Evolutionary conservation across 2,113 vertebrate species (phyloP), one percentile per base, ranked within the genome.

Genomic region (Panurus biarmicus): DNA sequence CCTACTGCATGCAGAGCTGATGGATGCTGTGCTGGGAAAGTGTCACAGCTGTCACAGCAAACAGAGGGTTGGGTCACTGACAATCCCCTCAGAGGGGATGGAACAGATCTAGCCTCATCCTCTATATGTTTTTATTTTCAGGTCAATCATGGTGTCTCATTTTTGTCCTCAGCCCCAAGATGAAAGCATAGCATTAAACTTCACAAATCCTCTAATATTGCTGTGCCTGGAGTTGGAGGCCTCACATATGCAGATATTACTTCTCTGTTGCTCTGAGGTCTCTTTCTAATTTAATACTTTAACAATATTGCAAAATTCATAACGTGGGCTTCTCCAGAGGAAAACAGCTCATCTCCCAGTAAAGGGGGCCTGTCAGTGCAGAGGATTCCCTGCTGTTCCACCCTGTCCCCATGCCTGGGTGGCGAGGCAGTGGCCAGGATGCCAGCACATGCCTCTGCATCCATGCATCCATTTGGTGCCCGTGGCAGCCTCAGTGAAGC

Each of bases 181-280:
- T 61, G 71, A 66, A 73, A 72, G 35, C 69, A 87, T 4, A 76
- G 62, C 0, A 4, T 76, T 94, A 87, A 94, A 90, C 61, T 85
- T 74, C 89, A 95, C 93, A 96, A 96, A 96, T 94, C 92, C 95
- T 75, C 93, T 74, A 57, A 85, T 93, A 95, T 69, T 91, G 89
- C 78, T 72, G 44, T 80, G 84, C 51, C 67, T 56, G 13, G 74
- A 71, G 67, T 61, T 85, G 91, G 90, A 87, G 71, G 54, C 48
- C 62, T 88, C 76, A n/a, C 71, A 11, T 91, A 94, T 93, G 95
- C 94, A 96, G 91, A 94, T 95, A 95, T 91, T 87, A 73, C 61
- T 70, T 87, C 67, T 92, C 77, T 87, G 64, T 74, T 87, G 91
- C 95, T 95, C 89, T 82, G 92, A 96, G 96, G 95, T 76, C 75